Base-by-base conservation (phyloP, 2,888 invertebrate species). In the Eubasilissa splendida region DNA sequence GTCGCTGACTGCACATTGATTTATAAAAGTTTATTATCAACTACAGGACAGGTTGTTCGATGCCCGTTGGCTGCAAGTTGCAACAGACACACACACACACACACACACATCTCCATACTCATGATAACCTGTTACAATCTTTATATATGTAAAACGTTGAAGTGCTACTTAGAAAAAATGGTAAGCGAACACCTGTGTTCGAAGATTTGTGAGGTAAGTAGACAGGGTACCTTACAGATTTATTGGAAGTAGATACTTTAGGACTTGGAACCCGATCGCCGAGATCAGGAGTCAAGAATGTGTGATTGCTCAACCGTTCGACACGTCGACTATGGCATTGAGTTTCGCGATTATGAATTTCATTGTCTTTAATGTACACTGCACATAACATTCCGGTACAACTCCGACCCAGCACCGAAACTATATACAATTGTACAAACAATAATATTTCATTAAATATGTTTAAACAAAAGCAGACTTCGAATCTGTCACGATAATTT, bases 151-250 rank as follows among this genome's bases (percentile, higher is more conserved):
- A 71, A 80, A 60, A 76, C 31, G 60, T 59, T 71, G 77, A 76
- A 68, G 77, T 76, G 56, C 78, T 80, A 59, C 22, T 63, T 76
- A 70, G 59, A 74, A 81, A 82, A 80, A 81, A 9, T 79, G 54
- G 60, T 78, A 74, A 63, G 66, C 60, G 82, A 80, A 80, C 82
- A 82, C 82, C 78, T 82, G 82, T 75, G 80, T 56, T 22, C 8
- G 9, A 50, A 42, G 59, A 52, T 53, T 59, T 60, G 53, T 14
- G 56, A 59, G 75, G n/a, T 50, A 14, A 52, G 76, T 53, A 52
- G 60, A 50, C 58, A 1, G 58, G 59, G 42, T 59, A 59, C 22
- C 42, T 42, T 42, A 7, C 42, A 42, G 42, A 14, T 59, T 60
- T 59, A 8, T 52, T 50, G n/a, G n/a, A n/a, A 14, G 42, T 60